Base-by-base conservation (phyloP, 2,888 invertebrate genomes). In the Sminthurinus aureus region DNA sequence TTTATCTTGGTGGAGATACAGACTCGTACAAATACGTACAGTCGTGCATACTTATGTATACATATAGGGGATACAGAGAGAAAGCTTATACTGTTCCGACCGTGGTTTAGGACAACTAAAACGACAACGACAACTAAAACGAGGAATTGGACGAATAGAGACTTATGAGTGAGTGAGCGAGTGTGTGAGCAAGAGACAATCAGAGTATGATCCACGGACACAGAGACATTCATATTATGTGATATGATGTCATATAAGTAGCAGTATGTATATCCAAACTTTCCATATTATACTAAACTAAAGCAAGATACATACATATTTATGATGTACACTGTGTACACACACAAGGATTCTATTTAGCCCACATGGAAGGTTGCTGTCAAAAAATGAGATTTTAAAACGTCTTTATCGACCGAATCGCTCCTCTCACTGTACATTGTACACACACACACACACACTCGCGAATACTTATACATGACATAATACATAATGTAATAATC, bases 321-420 rank as follows among this genome's bases (percentile, higher is more conserved):
- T 64, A 64, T 64, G n/a, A 64, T 64, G n/a, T 64, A n/a, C 64
- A 64, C 38, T 38, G 38, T 64, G 64, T 64, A 64, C 15, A 58
- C 58, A 58, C 58, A 58, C 58, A 58, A 58, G 58, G 58, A 58
- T 58, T 58, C 58, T 58, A 58, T 58, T 58, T 58, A 58, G 58
- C 58, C 58, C 58, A 58, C 58, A 58, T 58, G 58, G 58, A 79
- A 38, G 79, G 79, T 38, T n/a, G n/a, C 67, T 67, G 81, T 58
- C 71, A 81, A 81, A 81, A 81, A 81, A 81, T 81, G 81, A 81
- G 81, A 81, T 81, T 81, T 81, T 81, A 81, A 81, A 81, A 80
- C 73, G 58, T 81, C 81, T 81, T 81, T 81, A 81, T 81, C 81
- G 81, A 81, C 81, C 81, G 24, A 66, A 79, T 67, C 67, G 50